These are phyloP conservation scores for Scomber colias DNA, from an alignment of 2,113 vertebrate species.

Conservation along the genomic window DNA sequence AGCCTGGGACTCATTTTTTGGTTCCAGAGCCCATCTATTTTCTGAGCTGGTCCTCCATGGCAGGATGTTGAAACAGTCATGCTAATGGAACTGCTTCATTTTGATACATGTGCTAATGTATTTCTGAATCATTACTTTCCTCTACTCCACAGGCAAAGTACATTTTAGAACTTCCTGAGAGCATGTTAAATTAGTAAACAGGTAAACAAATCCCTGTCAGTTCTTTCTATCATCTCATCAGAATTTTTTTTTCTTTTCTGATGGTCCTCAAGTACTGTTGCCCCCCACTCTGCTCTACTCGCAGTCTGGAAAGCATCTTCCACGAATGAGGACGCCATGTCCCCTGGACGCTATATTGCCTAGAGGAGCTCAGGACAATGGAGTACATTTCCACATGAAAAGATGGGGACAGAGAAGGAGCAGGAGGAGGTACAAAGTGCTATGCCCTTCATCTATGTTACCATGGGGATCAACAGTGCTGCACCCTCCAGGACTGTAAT, in stretches of 20 bases:
- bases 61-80: constrained; percentile 54
- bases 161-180: constrained; percentile 61
- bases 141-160: constrained; percentile 32
- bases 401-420: constrained; percentile 65
- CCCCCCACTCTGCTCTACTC: not conserved
- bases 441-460: constrained; percentile 69
- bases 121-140: constrained; percentile 55
- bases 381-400: constrained; percentile 77
- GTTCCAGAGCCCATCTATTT: constrained; percentile 3
- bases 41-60: constrained; percentile 4
- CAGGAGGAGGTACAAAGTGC: constrained; percentile 54
- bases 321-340: constrained; percentile 18
- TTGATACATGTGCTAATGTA: constrained; percentile 64
- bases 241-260: constrained; percentile 29
- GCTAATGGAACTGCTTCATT: constrained; percentile 66
- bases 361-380: constrained; percentile 64
- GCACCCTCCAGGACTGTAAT: constrained; percentile 62
- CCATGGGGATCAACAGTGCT: constrained; percentile 77
- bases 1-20: constrained; percentile 9
- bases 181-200: constrained; percentile 57
- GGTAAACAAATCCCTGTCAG: constrained; percentile 48
- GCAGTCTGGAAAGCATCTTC: constrained; percentile 32
- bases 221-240: constrained; percentile 26
- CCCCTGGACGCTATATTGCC: constrained; percentile 7
- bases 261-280: constrained; percentile 14